phyloP scores from a whole-genome alignment of 2,888 invertebrate species.

The Exocentrus adspersus region DNA sequence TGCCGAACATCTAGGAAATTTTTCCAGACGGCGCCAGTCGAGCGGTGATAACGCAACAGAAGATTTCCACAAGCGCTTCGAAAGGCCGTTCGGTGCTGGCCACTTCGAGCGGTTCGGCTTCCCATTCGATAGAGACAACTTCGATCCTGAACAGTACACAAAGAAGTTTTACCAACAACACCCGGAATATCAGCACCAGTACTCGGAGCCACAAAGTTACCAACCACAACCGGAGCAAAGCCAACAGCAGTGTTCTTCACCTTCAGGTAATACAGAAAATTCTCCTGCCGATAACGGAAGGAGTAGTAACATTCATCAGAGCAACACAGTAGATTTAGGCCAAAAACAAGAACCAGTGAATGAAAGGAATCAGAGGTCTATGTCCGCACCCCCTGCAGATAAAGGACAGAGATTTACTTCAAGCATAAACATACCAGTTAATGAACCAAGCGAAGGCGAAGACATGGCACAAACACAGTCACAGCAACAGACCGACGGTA shows the following conservation, averaged over 20 bases:
- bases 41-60: constrained; percentile 59
- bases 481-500: constrained; percentile 46
- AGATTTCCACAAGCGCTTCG: constrained; percentile 60
- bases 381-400: constrained; percentile 85
- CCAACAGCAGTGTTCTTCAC: constrained; percentile 26
- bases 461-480: constrained; percentile 38
- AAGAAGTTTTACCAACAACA: constrained; percentile 33
- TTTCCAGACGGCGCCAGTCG: constrained; percentile 60
- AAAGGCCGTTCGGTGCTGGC: constrained; percentile 58
- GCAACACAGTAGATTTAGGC: constrained; percentile 84
- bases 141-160: constrained; percentile 30
- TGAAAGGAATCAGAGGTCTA: constrained; percentile 75
- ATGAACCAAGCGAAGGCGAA: constrained; percentile 43
- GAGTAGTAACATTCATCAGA: constrained; percentile 59
- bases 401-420: constrained; percentile 56
- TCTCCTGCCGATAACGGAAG: constrained; percentile 54
- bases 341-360: constrained; percentile 71
- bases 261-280: too few species aligned
- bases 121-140: constrained; percentile 54
- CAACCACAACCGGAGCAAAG: constrained; percentile 57
- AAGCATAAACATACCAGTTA: constrained; percentile 58
- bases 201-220: constrained; percentile 61
- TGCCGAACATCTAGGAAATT: constrained; percentile 70
- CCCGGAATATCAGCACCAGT: constrained; percentile 42
- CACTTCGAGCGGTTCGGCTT: constrained; percentile 58